Evolutionary conservation across 2,888 invertebrate genomes (phyloP), one percentile per base, ranked within the genome.

Genomic region (Oeneis ivallda): DNA sequence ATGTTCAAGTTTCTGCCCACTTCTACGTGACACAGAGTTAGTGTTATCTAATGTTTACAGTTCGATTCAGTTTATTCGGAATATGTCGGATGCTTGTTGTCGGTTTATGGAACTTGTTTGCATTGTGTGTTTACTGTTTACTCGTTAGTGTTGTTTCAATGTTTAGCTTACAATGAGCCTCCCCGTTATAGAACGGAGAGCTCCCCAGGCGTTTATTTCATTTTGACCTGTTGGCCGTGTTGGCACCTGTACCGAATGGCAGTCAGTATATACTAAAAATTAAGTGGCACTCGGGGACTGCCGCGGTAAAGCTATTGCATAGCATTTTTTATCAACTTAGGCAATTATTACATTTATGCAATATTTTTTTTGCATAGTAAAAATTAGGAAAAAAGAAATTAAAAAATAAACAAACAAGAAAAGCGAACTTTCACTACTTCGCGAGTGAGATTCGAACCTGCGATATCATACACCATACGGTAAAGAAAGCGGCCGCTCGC

Each of bases 51-150:
- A 66, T 68, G 63, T 70, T 66, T 66, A 66, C 63, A 62, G 61
- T 60, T 41, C 19, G 47, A 39, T 62, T 64, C 49, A 50, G 65
- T 71, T 70, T 65, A 59, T 64, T 17, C 56, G 66, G 70, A 65
- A 68, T 58, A 58, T 41, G 43, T 52, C 58, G 45, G 59, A 47
- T 45, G 54, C 32, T 54, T 37, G 43, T 45, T 59, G 58, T 49
- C 47, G 66, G 59, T 63, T 53, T 63, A 63, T 63, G 63, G 59
- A 58, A 63, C 62, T 66, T 63, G 62, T 62, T 66, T 53, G 58
- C 53, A 59, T 66, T 66, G 59, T 52, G 52, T 66, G 62, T 63
- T 66, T 50, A 63, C 66, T 49, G 50, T 61, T 60, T 60, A 60
- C 60, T 37, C 37, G 11, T 47, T 58, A 37, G 41, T 58, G 26